Evolutionary conservation across 2,113 vertebrate species (phyloP).

Genomic region (Microtus richardsoni): DNA sequence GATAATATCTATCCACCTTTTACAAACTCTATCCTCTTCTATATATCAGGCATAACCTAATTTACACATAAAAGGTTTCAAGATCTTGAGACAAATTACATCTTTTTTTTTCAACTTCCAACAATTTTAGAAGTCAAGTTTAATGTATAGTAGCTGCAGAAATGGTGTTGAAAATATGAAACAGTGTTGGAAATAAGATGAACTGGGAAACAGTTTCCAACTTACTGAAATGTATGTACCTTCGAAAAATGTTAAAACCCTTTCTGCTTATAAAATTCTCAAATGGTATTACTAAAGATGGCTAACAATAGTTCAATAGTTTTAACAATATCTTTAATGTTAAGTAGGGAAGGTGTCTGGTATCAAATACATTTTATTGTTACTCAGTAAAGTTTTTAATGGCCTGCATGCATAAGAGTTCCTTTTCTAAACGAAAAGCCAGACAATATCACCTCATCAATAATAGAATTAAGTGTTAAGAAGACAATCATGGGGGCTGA

Average conservation of each 20-base stretch:
- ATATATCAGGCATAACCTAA: background rate
- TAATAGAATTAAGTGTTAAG: background rate
- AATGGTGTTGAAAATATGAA: background rate
- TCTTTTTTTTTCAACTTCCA: background rate
- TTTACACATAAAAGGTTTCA: background rate
- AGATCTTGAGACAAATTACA: background rate
- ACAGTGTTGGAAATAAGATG: background rate
- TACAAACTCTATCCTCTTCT: background rate
- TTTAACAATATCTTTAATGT: background rate
- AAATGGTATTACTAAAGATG: background rate
- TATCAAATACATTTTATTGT: constrained; percentile 24
- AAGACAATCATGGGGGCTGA: background rate
- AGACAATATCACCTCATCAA: constrained; percentile 41
- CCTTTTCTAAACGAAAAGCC: background rate
- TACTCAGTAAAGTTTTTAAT: background rate
- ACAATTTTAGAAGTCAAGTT: constrained; percentile 20
- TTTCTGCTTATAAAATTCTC: constrained; percentile 20
- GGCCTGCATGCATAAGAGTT: background rate
- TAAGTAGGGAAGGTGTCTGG: background rate
- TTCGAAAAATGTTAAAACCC: background rate
- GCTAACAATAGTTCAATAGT: background rate
- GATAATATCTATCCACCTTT: background rate
- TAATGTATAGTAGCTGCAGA: background rate
- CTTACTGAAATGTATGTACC: background rate
- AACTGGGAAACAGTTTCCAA: background rate